Percentiles rank a stretch among this genome's conserved stretches.
Evolutionary conservation across 1,140 invertebrate species (phyloP).

Genomic region (Batillaria attramentaria): DNA sequence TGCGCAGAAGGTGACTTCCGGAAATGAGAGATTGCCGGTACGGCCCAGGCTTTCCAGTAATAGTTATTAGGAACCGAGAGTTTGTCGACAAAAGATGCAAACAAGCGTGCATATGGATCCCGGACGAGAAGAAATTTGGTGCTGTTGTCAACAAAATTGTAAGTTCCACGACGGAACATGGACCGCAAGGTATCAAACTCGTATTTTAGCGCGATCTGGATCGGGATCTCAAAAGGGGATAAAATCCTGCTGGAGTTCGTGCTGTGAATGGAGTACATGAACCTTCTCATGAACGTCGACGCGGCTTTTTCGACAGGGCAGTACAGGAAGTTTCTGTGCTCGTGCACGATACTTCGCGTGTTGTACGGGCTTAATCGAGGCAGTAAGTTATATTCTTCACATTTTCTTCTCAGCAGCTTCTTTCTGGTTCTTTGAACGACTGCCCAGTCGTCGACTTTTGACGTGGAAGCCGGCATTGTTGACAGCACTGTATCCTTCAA

Average conservation of each 20-base stretch:
- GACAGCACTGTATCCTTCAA: not conserved
- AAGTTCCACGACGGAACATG: not conserved
- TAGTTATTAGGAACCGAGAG: constrained; percentile 28
- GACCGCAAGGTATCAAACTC: constrained; percentile 3
- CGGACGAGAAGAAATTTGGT: constrained; percentile 29
- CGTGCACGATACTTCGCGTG: constrained; percentile 15
- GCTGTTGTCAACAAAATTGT: not conserved
- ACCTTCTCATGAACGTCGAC: constrained; percentile 27
- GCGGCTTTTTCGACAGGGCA: constrained; percentile 28
- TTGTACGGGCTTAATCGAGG: not conserved
- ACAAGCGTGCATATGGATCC: constrained; percentile 31
- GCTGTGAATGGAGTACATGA: not conserved
- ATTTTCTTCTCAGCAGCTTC: not conserved
- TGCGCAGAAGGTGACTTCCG: not conserved
- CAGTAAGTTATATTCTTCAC: not conserved
- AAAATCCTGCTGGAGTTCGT: not conserved
- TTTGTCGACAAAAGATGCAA: constrained; percentile 37
- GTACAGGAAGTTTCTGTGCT: constrained; percentile 10
- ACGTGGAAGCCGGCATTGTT: not conserved
- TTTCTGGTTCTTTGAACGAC: not conserved
- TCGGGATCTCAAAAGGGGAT: constrained; percentile 16
- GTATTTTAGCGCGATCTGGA: not conserved
- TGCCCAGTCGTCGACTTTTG: not conserved
- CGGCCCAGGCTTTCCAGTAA: constrained; percentile 26
- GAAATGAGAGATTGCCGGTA: constrained; percentile 2